Base-by-base conservation (phyloP, 2,888 invertebrate species). In the Xanthorhoe designata region DNA sequence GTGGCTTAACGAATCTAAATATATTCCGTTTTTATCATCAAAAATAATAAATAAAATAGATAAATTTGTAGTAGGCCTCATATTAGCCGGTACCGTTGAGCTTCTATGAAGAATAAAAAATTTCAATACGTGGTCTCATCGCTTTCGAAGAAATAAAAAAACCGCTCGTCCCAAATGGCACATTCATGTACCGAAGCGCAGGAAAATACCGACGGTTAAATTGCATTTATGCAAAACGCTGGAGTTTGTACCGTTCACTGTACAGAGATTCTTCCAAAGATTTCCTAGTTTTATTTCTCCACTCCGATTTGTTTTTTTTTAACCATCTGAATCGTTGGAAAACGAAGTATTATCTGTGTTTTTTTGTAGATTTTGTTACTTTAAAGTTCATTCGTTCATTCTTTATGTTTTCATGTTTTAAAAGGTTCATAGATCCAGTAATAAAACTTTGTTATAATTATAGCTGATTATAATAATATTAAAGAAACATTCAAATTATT, bases 301-400 rank as follows among this genome's bases (percentile, higher is more conserved):
- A 56, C 55, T 45, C 18, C 56, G 6, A 51, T 56, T 42, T 56
- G 29, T n/a, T 38, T 50, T 50, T 51, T 29, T 62, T 17, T 24
- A 24, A 38, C 15, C 52, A 47, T 17, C 19, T 47, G 29, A 50
- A 54, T 13, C 35, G 49, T 19, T 50, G 19, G 2, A 8, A 19
- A 58, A 53, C n/a, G 24, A n/a, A 10, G 19, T 10, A 49, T 9
- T 45, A 45, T n/a, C n/a, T n/a, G n/a, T n/a, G n/a, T n/a, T n/a
- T n/a, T n/a, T n/a, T n/a, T 24, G 57, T 29, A 32, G 15, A 29
- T 32, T 47, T 9, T 32, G 32, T 17, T 45, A 45, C 9, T 42
- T 13, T 51, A 51, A 51, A 24, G 13, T 19, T 24, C n/a, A n/a
- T n/a, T n/a, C n/a, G n/a, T n/a, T n/a, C n/a, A n/a, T n/a, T n/a